A percentile compares a stretch with the other conserved stretches of the same genome.
phyloP scores from a whole-genome alignment of 2,888 invertebrate species.

The Thymelicus sylvestris region DNA sequence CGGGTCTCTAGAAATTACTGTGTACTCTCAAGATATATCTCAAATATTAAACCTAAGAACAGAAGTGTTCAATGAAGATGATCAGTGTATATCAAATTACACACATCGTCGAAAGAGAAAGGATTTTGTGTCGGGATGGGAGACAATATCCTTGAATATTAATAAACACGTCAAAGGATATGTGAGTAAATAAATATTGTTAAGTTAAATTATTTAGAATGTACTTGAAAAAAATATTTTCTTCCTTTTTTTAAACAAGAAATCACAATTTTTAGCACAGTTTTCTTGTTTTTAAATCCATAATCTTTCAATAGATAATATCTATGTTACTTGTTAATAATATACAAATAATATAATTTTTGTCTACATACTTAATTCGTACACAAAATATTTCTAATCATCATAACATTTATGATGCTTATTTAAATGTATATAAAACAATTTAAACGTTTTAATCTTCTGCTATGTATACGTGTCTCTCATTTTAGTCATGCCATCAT shows the following conservation, averaged over 20 bases:
- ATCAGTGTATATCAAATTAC: slow-evolving; percentile 36
- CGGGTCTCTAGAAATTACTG: slow-evolving; percentile 45
- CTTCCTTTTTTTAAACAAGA: too few relatives aligned
- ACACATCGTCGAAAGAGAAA: slow-evolving; percentile 35
- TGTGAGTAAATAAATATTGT: slow-evolving; percentile 48
- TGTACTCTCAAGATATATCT: slow-evolving; percentile 43
- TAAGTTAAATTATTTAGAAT: background rate
- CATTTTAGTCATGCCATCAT: too few relatives aligned
- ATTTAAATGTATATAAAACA: too few relatives aligned
- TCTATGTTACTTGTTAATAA: background rate
- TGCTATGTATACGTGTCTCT: too few relatives aligned
- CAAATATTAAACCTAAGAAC: slow-evolving; percentile 46
- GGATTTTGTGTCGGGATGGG: slow-evolving; percentile 48
- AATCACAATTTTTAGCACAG: too few relatives aligned
- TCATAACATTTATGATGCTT: too few relatives aligned
- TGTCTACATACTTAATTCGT: too few relatives aligned
- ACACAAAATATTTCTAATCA: too few relatives aligned
- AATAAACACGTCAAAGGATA: slow-evolving; percentile 42
- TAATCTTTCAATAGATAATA: background rate
- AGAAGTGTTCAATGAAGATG: slow-evolving; percentile 44
- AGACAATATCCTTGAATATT: slow-evolving; percentile 43
- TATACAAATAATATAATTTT: background rate
- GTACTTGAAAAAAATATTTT: too few relatives aligned
- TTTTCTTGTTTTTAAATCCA: background rate
- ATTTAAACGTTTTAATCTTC: too few relatives aligned